phyloP scores from a whole-genome alignment of 1,140 invertebrate species.

The Drosophila gunungcola region DNA sequence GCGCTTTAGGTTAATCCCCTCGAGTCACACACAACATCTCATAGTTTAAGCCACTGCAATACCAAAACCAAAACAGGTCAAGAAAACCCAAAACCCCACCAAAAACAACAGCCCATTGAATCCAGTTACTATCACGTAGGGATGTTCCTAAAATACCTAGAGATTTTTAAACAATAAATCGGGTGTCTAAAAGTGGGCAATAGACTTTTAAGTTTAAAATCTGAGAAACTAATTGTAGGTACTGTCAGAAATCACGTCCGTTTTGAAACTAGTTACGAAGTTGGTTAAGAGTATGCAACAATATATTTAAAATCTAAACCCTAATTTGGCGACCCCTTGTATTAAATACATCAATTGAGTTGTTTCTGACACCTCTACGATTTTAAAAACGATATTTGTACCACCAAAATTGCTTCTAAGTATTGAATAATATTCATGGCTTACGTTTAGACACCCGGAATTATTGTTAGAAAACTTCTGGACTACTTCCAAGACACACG shows the following conservation, averaged over 20 bases:
- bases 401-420: neutral
- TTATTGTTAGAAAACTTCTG: neutral
- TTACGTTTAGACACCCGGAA: slow-evolving; percentile 7
- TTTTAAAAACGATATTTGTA: too few species aligned
- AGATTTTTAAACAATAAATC: slow-evolving; percentile 1
- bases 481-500: neutral
- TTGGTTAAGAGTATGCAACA: too few species aligned
- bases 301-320: too few species aligned
- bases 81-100: slow-evolving; percentile 27
- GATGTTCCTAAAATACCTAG: neutral
- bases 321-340: too few species aligned
- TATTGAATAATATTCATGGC: neutral
- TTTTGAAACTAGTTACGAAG: too few species aligned
- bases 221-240: too few species aligned
- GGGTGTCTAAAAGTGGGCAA: slow-evolving; percentile 1
- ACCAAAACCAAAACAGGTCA: slow-evolving; percentile 46
- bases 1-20: slow-evolving; percentile 58
- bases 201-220: neutral
- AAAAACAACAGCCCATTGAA: slow-evolving; percentile 12
- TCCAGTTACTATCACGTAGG: neutral
- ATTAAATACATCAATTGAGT: too few species aligned
- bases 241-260: too few species aligned
- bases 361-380: too few species aligned
- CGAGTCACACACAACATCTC: slow-evolving; percentile 68
- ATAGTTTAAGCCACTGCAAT: slow-evolving; percentile 63